Conservation (phyloP, 1,140 invertebrate genomes). For the Drosophila serrata region DNA sequence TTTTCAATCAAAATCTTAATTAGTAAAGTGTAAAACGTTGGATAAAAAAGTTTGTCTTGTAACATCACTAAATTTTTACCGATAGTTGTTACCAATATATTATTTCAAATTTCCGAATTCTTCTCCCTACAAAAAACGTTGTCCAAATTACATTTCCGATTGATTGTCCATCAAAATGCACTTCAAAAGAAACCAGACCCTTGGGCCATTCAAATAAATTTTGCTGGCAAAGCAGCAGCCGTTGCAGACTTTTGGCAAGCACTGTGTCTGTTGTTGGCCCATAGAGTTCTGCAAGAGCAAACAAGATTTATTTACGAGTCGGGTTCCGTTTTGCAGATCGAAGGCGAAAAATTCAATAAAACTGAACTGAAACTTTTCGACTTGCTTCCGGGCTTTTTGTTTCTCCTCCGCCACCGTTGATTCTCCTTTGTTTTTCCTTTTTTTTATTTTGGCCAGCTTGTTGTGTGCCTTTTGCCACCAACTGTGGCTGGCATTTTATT, state of each 20-base stretch:
- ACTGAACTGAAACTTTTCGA: conserved; percentile 54
- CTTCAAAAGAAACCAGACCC: conserved; percentile 18
- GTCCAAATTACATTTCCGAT: conserved; percentile 38
- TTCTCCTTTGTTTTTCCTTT: conserved; percentile 25
- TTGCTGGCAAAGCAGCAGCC: not conserved
- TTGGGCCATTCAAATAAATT: conserved; percentile 15
- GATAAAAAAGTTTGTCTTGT: too few species aligned
- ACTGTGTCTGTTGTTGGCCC: conserved; percentile 48
- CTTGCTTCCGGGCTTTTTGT: conserved; percentile 50
- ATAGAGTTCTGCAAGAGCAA: conserved; percentile 13
- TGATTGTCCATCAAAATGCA: conserved; percentile 41
- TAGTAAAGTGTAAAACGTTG: too few species aligned
- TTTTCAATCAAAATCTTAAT: too few species aligned
- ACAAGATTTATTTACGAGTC: conserved; percentile 47
- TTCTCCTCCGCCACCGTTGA: conserved; percentile 4
- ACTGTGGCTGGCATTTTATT: conserved; percentile 81
- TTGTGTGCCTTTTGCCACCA: conserved; percentile 65
- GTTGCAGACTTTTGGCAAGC: conserved; percentile 35
- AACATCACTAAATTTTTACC: too few species aligned
- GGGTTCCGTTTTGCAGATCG: conserved; percentile 63
- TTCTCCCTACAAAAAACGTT: not conserved
- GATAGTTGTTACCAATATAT: not conserved
- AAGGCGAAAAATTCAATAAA: conserved; percentile 76
- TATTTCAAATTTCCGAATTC: too few species aligned
- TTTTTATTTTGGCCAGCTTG: conserved; percentile 23